Evolutionary conservation across 1,140 invertebrate genomes (phyloP).

Genomic region (Meteorus sp.): DNA sequence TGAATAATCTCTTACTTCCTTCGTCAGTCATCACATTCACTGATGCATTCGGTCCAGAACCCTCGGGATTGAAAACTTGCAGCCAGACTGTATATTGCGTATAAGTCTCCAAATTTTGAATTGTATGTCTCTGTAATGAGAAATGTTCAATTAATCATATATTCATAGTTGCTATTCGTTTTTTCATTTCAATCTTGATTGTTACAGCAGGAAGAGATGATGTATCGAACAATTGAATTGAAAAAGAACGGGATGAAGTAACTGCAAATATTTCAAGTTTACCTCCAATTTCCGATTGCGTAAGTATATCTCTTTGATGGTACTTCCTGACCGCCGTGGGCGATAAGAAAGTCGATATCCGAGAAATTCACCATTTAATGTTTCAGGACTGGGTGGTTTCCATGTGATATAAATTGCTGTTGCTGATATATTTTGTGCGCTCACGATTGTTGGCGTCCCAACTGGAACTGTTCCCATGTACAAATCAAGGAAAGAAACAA

Average conservation of each 20-base stretch:
- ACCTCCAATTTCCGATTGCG: conserved; percentile 69
- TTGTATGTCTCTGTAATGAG: conserved; percentile 70
- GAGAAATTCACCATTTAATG: conserved; percentile 78
- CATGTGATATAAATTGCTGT: conserved; percentile 72
- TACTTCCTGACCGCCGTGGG: conserved; percentile 63
- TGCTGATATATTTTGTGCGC: conserved; percentile 71
- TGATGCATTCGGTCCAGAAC: conserved; percentile 69
- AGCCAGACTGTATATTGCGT: conserved; percentile 76
- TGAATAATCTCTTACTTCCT: conserved; percentile 67
- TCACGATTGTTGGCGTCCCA: conserved; percentile 72
- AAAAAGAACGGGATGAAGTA: neutral
- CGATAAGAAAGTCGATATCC: conserved; percentile 74
- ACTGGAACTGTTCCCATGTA: conserved; percentile 63
- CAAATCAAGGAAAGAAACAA: neutral
- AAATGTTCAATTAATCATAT: too few species aligned
- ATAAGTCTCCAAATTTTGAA: conserved; percentile 71
- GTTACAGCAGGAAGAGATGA: too few species aligned
- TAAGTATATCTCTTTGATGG: conserved; percentile 71
- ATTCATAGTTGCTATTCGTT: too few species aligned
- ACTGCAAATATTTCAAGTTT: conserved; percentile 35
- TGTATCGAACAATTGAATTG: too few species aligned
- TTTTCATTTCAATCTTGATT: too few species aligned
- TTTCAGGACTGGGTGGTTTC: conserved; percentile 68
- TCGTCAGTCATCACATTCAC: conserved; percentile 79
- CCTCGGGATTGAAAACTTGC: conserved; percentile 77